Evolutionary conservation across 2,113 vertebrate genomes (phyloP), one percentile per base, ranked within the genome.

Genomic region (Chiloscyllium plagiosum): DNA sequence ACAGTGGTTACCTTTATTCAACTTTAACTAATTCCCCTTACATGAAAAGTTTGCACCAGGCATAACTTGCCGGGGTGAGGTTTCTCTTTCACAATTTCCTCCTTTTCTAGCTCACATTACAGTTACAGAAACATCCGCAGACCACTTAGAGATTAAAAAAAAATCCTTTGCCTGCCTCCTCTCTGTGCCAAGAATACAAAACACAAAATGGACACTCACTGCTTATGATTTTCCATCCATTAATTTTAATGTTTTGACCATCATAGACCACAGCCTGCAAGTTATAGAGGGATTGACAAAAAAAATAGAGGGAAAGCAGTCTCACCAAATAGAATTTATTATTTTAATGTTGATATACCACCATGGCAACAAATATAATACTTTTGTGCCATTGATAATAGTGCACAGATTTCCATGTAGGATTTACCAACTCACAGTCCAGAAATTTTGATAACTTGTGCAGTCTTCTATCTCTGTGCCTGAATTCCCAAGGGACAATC

Each of bases 1-100:
- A n/a, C 89, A 37, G 61, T 68, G 61, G 89, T 93, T 93, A 93
- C 22, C 61, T 10, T 93, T 66, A 92, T 66, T 93, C 66, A 66
- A 66, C 61, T 90, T 61, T n/a, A 93, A 66, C 5, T 66, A 66
- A 66, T 66, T 93, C 37, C n/a, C 33, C 61, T 37, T 37, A 15
- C 19, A 37, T 66, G 61, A 37, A 66, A 93, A 19, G 5, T 10
- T 93, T 22, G 61, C n/a, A 92, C 61, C 17, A 22, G 61, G 89
- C 19, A 66, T 93, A 66, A 93, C 61, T 7, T n/a, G 33, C 33
- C 2, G 66, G 89, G 89, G 17, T 37, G 29, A 61, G 37, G 29
- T 68, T 93, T 66, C 10, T 93, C 66, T 42, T n/a, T 90, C 5
- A 5, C 17, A 33, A 66, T 37, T 37, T 93, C 33, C 29, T 93